Evolutionary conservation across 2,888 invertebrate species (phyloP), one percentile per base, ranked within the genome.

Genomic region (Morpho helenor): DNA sequence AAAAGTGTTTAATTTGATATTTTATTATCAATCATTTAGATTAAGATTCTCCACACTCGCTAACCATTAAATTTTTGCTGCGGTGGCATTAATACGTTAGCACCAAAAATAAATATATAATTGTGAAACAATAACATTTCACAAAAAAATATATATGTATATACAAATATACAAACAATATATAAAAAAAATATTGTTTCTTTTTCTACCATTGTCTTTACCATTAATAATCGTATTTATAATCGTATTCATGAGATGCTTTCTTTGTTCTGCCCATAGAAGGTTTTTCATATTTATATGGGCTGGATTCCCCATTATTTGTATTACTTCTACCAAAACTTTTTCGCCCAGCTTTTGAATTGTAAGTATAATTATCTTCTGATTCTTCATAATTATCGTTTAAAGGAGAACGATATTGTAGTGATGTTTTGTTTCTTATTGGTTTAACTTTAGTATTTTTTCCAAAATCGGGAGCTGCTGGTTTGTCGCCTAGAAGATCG

Each of bases 401-500:
- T 23, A 73, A 62, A 39, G 71, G 71, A 7, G 74, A 73, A 57
- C 61, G 62, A n/a, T 71, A 68, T 31, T 57, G 61, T 31, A 66
- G 41, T 45, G 60, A 22, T 8, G 60, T 62, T 52, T 61, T 52
- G 3, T 62, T 16, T 31, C 23, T 8, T 10, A 60, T 44, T 16
- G 61, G 62, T 45, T 67, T 60, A 31, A 77, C 43, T 22, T 6
- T 16, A 6, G 67, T 63, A 42, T 79, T 74, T 63, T 68, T 74
- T 10, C 80, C 76, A 10, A 78, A 54, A 47, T 80, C 75, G 2
- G 82, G 76, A 0, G 73, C 69, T 4, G 71, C 73, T 2, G 74
- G 75, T 7, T 70, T 69, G 9, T 64, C 56, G 2, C 80, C 79
- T 54, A 83, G 63, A 57, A 93, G 64, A 66, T 87, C 84, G 9